These are phyloP conservation scores for Macropus fuliginosus DNA, from an alignment of 2,797 vertebrate genomes.

Conservation along the genomic window DNA sequence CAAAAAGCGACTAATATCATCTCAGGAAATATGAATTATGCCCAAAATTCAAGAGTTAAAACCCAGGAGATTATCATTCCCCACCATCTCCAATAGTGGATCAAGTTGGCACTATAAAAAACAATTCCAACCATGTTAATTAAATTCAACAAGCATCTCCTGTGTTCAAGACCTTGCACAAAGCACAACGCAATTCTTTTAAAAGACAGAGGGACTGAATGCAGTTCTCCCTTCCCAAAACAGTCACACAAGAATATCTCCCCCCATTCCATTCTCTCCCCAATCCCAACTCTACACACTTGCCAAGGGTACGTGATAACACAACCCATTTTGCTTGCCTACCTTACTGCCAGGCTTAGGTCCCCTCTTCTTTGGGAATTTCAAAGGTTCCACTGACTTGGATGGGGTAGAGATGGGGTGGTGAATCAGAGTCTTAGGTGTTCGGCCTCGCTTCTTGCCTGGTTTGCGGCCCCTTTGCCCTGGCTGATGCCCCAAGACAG, in stretches of 20 bases:
- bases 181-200: not conserved
- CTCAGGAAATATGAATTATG: not conserved
- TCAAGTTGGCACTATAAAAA: not conserved
- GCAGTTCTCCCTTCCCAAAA: not conserved
- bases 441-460: constrained; percentile 93
- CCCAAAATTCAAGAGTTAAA: not conserved
- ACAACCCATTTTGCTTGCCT: constrained; percentile 68
- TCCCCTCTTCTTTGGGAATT: constrained; percentile 98
- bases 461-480: constrained; percentile 94
- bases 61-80: not conserved
- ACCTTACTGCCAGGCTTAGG: constrained; percentile 99
- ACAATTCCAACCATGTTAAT: not conserved
- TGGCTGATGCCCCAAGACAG: constrained; percentile 88
- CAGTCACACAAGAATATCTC: not conserved
- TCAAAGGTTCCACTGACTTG: constrained; percentile 92
- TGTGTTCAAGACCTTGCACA: not conserved
- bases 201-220: not conserved
- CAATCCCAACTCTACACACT: not conserved
- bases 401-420: constrained; percentile 88
- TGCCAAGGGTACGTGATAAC: not conserved
- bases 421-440: constrained; percentile 89
- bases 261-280: not conserved
- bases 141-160: not conserved
- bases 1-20: not conserved
- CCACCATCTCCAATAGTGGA: not conserved